Base-by-base conservation (phyloP, 2,888 invertebrate genomes). In the Perizoma affinitatum region DNA sequence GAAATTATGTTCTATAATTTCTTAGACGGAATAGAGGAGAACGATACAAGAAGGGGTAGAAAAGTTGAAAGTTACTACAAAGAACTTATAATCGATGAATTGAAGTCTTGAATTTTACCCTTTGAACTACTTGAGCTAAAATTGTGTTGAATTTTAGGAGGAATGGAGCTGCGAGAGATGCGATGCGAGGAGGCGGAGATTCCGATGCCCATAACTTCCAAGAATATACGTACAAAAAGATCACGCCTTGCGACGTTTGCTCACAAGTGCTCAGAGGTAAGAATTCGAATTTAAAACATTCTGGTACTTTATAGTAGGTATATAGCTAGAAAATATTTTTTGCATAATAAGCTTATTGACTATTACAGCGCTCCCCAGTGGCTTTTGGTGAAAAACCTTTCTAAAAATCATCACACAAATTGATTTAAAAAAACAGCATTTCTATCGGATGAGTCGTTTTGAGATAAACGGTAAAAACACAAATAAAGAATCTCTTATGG, bases 221-320 rank as follows among this genome's bases (percentile, higher is more conserved):
- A 88, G 98, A 98, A 88, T 97, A 98, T 88, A 98, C 98, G 40
- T 98, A 98, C 89, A 97, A 98, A 92, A 98, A 98, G 93, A 98
- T 98, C 76, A 98, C 98, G 48, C 97, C 98, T 36, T 98, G 98
- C 88, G 98, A 98, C 87, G 95, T 97, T 71, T 98, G 98, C 90
- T 97, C 97, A 64, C 97, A 98, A 93, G 97, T 98, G 56, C 93
- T 98, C 58, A 94, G 98, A 94, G 97, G 97, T 97, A 92, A 92
- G 90, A 58, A 49, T 34, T 45, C 9, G 55, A 49, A 59, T 40
- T 51, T 54, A n/a, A 50, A 40, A n/a, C 46, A 33, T 44, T 38
- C 9, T 11, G 35, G n/a, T 7, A 35, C 11, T 0, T 1, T 4
- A 22, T 10, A 44, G n/a, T n/a, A n/a, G n/a, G n/a, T n/a, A n/a